Base-by-base conservation (phyloP, 1,140 invertebrate genomes). In the Gryllus bimaculatus region DNA sequence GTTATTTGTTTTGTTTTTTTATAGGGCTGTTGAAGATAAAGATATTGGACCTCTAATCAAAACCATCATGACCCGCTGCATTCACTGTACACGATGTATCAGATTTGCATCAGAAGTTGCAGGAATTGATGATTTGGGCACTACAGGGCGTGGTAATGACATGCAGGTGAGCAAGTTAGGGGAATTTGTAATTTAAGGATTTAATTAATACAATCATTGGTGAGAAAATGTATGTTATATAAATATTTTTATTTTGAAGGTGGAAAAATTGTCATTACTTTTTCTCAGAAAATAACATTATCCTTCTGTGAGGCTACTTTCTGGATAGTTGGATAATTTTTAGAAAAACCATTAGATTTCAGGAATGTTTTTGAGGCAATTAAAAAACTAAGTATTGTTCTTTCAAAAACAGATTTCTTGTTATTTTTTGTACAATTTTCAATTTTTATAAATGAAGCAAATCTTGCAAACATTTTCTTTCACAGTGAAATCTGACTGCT, bases 11-110 rank as follows among this genome's bases (percentile, higher is more conserved):
- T n/a, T 39, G 26, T 1, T 39, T 39, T 39, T 39, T 82, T 49
- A 83, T 82, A 93, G 97, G 83, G 98, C 98, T 83, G 98, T 99
- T 2, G 98, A 99, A 88, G 98, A 99, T 85, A 99, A 99, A 87
- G 95, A 99, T 88, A 93, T 99, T 82, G 98, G 98, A 7, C 98
- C 98, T 18, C 86, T 99, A 49, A 93, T 99, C 4, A 99, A 99
- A 86, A 99, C 98, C 1, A 94, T 98, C n/a, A 99, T 99, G 98
- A 99, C 97, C 0, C 90, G 98, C 78, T 99, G 98, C 86, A 99
- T 99, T 85, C 98, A 99, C 85, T 99, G 98, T 86, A 99, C 98
- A 0, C 90, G 98, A 21, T 99, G 98, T 86, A 96, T 99, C 82
- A 91, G 98, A 80, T 97, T 97, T 87, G 96, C 95, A 6, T 98